Percentiles rank a stretch among this genome's conserved stretches.
Conservation (phyloP, 2,113 vertebrate genomes). For the Phalacrocorax pelagicus region DNA sequence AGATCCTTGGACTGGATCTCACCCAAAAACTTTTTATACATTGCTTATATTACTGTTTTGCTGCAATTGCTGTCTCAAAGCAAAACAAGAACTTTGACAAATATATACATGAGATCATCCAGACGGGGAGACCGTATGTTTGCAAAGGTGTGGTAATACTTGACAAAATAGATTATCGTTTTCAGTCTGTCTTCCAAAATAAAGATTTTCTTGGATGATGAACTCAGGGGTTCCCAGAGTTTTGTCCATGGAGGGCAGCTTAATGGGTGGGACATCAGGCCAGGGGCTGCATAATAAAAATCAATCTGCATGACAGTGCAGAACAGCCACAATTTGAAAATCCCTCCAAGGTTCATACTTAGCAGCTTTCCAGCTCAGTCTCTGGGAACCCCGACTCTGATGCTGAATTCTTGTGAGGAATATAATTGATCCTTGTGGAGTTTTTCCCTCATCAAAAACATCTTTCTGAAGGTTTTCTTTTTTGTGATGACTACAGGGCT, state of each 20-base stretch:
- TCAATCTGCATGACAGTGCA: background rate
- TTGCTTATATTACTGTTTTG: background rate
- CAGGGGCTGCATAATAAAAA: background rate
- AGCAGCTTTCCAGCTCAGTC: background rate
- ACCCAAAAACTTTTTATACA: background rate
- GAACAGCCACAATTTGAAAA: background rate
- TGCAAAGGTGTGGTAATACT: constrained; percentile 30
- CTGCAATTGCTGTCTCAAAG: constrained; percentile 1
- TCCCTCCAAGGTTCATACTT: background rate
- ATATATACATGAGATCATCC: constrained; percentile 26
- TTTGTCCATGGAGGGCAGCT: background rate
- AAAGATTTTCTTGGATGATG: constrained; percentile 1
- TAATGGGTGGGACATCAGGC: background rate
- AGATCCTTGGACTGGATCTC: constrained; percentile 19
- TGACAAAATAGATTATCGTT: constrained; percentile 11
- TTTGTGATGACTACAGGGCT: background rate
- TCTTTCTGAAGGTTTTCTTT: background rate
- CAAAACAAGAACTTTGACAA: constrained; percentile 30
- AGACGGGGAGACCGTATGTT: background rate
- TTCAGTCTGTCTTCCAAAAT: constrained; percentile 34
- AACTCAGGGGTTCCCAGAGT: background rate
- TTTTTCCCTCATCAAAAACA: background rate
- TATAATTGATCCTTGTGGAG: background rate
- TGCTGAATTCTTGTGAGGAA: background rate
- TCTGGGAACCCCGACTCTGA: background rate